These are phyloP conservation scores for Caenorhabditis latens DNA, from an alignment of 1,140 invertebrate species.

Conservation along the genomic window DNA sequence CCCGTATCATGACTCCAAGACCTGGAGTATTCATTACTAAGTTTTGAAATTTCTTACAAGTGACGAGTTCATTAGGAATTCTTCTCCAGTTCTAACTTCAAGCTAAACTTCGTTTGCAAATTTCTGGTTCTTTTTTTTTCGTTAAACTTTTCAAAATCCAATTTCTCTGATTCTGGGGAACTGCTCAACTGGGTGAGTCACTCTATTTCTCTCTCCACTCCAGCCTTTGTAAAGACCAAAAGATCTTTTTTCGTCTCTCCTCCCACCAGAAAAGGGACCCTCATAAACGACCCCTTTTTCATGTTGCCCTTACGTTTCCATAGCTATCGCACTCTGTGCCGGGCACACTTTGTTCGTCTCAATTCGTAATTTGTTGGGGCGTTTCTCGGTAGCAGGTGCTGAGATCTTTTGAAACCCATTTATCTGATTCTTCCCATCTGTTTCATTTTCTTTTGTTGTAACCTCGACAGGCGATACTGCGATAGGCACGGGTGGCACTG, in stretches of 20 bases:
- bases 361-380: slow-evolving; percentile 22
- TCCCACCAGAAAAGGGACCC: background rate
- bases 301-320: slow-evolving; percentile 38
- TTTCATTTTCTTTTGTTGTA: background rate
- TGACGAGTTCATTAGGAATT: too few relatives aligned
- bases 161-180: too few relatives aligned
- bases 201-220: background rate
- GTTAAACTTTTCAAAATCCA: background rate
- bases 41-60: too few relatives aligned
- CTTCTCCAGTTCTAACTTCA: too few relatives aligned
- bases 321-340: slow-evolving; percentile 50
- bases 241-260: too few relatives aligned
- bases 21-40: too few relatives aligned
- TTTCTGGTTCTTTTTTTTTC: background rate
- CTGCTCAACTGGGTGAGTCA: too few relatives aligned
- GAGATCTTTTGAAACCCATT: slow-evolving; percentile 54
- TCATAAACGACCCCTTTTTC: background rate
- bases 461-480: slow-evolving; percentile 20
- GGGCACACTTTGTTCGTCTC: slow-evolving; percentile 45
- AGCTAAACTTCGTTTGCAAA: too few relatives aligned
- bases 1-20: too few relatives aligned
- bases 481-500: background rate
- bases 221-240: background rate
- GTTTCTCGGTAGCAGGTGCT: slow-evolving; percentile 6
- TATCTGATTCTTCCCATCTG: slow-evolving; percentile 48